Percentiles rank a stretch among this genome's conserved stretches.
Evolutionary conservation across 2,888 invertebrate genomes (phyloP).

Genomic region (Lithophane semibrunnea): DNA sequence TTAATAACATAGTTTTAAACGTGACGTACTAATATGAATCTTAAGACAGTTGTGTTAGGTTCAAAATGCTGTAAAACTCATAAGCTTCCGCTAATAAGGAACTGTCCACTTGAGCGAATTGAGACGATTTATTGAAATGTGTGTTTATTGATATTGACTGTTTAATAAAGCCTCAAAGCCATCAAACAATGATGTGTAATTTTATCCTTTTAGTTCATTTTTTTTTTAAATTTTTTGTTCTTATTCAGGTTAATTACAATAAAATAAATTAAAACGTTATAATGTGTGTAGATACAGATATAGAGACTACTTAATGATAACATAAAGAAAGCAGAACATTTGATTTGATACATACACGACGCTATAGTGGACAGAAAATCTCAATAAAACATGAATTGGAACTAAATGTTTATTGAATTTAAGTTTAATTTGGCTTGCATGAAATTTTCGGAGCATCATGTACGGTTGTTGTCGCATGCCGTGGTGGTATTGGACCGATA

Average conservation of each 20-base stretch:
- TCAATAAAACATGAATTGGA: conserved; percentile 9
- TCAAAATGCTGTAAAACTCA: conserved; percentile 44
- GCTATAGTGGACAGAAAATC: conserved; percentile 33
- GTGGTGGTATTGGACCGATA: conserved; percentile 46
- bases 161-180: not conserved
- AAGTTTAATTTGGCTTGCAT: conserved; percentile 63
- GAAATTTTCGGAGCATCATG: conserved; percentile 55
- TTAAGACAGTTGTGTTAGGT: conserved; percentile 17
- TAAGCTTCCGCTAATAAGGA: conserved; percentile 47
- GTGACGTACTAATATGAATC: conserved; percentile 45
- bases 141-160: conserved; percentile 29
- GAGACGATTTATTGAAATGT: conserved; percentile 24
- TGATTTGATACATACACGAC: not conserved
- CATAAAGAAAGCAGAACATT: not conserved
- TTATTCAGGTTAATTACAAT: not conserved
- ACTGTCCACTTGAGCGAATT: conserved; percentile 53
- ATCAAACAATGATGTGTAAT: not conserved
- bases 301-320: not conserved
- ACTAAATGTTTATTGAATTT: conserved; percentile 16
- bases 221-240: not conserved
- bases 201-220: not conserved
- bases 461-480: conserved; percentile 55
- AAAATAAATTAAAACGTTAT: not conserved
- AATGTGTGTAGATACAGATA: not conserved
- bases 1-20: conserved; percentile 38